Percentiles rank a stretch among this genome's conserved stretches.
phyloP scores from a whole-genome alignment of 1,140 invertebrate genomes.

The Anagrus nilaparvatae region DNA sequence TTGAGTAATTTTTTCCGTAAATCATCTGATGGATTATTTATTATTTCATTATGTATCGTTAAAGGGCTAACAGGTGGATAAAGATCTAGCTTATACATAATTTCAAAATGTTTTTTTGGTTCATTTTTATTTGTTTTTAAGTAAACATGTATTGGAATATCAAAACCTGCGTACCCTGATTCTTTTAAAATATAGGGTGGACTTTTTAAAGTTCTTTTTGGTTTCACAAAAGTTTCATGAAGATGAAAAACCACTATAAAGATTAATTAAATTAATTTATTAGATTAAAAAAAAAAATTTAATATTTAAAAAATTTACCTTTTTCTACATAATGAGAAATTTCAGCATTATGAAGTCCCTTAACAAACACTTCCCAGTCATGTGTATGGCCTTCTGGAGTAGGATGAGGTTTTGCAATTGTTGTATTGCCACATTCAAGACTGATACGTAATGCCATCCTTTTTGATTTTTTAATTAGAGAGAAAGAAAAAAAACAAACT shows the following conservation, averaged over 20 bases:
- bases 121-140: slow-evolving; percentile 87
- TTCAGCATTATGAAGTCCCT: slow-evolving; percentile 71
- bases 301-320: slow-evolving; percentile 27
- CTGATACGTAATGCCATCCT: slow-evolving; percentile 71
- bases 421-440: slow-evolving; percentile 86
- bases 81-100: slow-evolving; percentile 78
- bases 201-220: slow-evolving; percentile 77
- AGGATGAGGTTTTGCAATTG: slow-evolving; percentile 62
- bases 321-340: slow-evolving; percentile 90
- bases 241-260: slow-evolving; percentile 74
- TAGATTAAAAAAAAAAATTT: not conserved
- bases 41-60: slow-evolving; percentile 64
- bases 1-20: slow-evolving; percentile 78
- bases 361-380: slow-evolving; percentile 95
- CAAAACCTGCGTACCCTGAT: slow-evolving; percentile 90
- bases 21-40: slow-evolving; percentile 78
- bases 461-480: slow-evolving; percentile 9
- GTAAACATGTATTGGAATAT: slow-evolving; percentile 80
- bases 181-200: slow-evolving; percentile 87
- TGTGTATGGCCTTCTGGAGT: slow-evolving; percentile 88
- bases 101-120: slow-evolving; percentile 76
- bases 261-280: not conserved
- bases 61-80: slow-evolving; percentile 60
- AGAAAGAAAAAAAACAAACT: too few species aligned
- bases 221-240: slow-evolving; percentile 85